phyloP scores from a whole-genome alignment of 2,797 vertebrate genomes.

The Myotis myotis region DNA sequence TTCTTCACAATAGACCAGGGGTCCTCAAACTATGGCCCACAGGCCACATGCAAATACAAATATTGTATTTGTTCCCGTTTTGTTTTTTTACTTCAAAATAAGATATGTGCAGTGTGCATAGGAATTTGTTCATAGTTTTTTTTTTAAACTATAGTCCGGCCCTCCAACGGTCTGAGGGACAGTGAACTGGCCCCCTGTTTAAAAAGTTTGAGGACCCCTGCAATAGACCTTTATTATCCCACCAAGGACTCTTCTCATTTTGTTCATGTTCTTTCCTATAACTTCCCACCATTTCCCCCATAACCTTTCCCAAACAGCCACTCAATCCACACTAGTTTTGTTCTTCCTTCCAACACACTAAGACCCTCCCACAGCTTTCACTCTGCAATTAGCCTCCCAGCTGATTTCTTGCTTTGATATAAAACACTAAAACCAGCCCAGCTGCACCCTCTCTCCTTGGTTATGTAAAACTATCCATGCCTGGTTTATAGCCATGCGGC shows the following conservation, averaged over 20 bases:
- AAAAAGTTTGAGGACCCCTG: too few relatives aligned
- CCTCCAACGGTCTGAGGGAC: too few relatives aligned
- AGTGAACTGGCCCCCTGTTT: too few relatives aligned
- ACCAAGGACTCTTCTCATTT: not conserved
- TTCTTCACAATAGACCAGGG: not conserved
- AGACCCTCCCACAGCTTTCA: not conserved
- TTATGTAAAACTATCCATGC: not conserved
- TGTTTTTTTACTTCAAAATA: too few relatives aligned
- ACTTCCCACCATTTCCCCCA: not conserved
- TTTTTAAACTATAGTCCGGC: too few relatives aligned
- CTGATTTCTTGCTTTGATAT: not conserved
- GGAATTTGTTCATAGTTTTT: too few relatives aligned
- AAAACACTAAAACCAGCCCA: not conserved
- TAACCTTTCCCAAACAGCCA: not conserved
- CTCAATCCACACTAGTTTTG: not conserved
- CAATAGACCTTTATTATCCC: not conserved
- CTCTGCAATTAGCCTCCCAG: not conserved
- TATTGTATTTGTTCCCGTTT: too few relatives aligned
- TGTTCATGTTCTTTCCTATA: not conserved
- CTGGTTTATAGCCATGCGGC: not conserved
- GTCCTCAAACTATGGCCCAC: too few relatives aligned
- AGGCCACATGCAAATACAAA: too few relatives aligned
- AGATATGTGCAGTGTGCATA: too few relatives aligned
- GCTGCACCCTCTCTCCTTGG: not conserved
- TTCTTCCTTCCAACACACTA: not conserved